Evolutionary conservation across 2,113 vertebrate species (phyloP).

Genomic region (Stigmatopora argus): DNA sequence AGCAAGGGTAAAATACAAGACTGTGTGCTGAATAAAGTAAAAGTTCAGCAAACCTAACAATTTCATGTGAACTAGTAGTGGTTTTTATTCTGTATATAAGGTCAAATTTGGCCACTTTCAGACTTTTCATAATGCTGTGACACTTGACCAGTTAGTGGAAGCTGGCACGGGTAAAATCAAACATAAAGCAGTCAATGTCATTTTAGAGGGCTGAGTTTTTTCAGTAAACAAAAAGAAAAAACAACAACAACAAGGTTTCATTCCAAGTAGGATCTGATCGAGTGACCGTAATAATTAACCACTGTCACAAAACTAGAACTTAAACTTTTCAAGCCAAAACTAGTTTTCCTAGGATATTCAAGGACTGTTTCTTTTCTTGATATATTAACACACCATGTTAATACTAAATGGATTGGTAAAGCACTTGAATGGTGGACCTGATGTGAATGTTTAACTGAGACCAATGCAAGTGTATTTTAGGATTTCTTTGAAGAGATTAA

Average conservation of each 20-base stretch:
- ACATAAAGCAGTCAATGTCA: no score
- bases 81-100: no score
- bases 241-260: no score
- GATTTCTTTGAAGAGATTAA: constrained; percentile 57
- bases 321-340: background rate
- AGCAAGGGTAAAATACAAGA: no score
- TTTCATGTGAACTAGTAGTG: background rate
- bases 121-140: no score
- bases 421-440: constrained; percentile 29
- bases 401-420: constrained; percentile 33
- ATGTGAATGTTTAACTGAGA: constrained; percentile 46
- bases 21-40: no score
- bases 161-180: no score
- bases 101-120: no score
- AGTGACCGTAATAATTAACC: background rate
- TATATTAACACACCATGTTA: constrained; percentile 20
- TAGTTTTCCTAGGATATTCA: background rate
- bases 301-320: background rate
- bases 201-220: no score
- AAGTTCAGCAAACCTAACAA: no score
- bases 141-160: no score
- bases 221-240: no score
- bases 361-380: constrained; percentile 17
- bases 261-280: background rate
- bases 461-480: constrained; percentile 55